phyloP scores from a whole-genome alignment of 2,797 vertebrate species.

The Acridotheres tristis region DNA sequence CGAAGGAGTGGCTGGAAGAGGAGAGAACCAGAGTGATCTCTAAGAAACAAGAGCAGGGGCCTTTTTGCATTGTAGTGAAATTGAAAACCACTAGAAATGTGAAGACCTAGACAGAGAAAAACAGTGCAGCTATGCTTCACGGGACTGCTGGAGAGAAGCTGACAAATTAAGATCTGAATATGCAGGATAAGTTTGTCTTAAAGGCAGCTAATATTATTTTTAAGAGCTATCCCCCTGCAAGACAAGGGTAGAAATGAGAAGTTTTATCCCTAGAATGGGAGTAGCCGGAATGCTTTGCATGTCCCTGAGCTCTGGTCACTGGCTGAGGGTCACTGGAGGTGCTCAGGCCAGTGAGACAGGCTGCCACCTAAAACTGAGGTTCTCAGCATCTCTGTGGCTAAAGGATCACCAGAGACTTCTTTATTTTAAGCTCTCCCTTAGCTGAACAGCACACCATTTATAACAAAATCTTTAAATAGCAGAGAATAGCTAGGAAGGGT shows the following conservation, averaged over 20 bases:
- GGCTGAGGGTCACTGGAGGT: background rate
- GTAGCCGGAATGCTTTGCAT: rapidly evolving
- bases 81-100: slow-evolving; percentile 29
- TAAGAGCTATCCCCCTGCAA: background rate
- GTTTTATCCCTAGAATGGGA: background rate
- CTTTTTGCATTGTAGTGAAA: slow-evolving; percentile 38
- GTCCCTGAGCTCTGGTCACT: background rate
- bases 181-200: background rate
- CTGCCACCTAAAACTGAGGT: background rate
- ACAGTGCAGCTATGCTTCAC: background rate
- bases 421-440: slow-evolving; percentile 26
- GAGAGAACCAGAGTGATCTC: background rate
- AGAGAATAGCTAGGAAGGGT: background rate
- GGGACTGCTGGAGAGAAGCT: background rate
- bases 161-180: background rate
- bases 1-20: background rate
- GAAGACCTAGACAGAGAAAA: slow-evolving; percentile 1
- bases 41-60: slow-evolving; percentile 7
- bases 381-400: background rate
- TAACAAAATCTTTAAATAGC: slow-evolving; percentile 12
- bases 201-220: background rate
- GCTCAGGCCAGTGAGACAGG: background rate
- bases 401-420: background rate
- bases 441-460: background rate
- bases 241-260: background rate